Conservation (phyloP, 2,113 vertebrate genomes). For the Mus spicilegus region DNA sequence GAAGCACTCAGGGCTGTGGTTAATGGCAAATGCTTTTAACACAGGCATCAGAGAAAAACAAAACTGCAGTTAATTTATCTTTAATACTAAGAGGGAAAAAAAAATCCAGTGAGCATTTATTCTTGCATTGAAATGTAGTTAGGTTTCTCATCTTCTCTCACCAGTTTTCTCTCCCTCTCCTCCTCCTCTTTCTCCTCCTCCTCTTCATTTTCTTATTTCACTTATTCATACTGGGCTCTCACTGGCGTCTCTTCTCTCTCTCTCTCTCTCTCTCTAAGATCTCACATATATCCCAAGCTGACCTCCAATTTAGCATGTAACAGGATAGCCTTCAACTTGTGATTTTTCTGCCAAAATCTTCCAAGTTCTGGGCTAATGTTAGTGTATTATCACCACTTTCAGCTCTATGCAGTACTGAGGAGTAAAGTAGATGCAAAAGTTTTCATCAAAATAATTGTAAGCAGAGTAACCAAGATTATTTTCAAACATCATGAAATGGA, state of each 20-base stretch:
- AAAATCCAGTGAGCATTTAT: not conserved
- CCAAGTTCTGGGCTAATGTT: not conserved
- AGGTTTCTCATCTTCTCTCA: not conserved
- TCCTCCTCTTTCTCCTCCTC: not conserved
- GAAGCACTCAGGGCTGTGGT: not conserved
- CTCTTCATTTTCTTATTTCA: not conserved
- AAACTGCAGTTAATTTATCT: not conserved
- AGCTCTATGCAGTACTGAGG: not conserved
- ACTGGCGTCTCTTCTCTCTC: too few relatives aligned
- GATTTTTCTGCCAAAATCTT: not conserved
- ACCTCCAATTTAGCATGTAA: not conserved
- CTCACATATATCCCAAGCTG: not conserved
- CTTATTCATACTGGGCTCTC: not conserved
- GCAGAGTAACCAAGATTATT: not conserved
- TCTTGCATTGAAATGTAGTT: not conserved
- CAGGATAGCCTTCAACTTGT: not conserved
- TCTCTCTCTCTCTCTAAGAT: too few relatives aligned
- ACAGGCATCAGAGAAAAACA: not conserved
- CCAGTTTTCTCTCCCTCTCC: not conserved
- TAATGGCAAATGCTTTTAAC: not conserved
- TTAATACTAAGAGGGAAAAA: not conserved
- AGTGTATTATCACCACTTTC: not conserved
- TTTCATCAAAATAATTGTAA: not conserved
- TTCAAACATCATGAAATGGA: not conserved
- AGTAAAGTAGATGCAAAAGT: not conserved